These are phyloP conservation scores for Drosophila nr. medialis DNA, from an alignment of 2,888 invertebrate genomes.

Conservation along the genomic window DNA sequence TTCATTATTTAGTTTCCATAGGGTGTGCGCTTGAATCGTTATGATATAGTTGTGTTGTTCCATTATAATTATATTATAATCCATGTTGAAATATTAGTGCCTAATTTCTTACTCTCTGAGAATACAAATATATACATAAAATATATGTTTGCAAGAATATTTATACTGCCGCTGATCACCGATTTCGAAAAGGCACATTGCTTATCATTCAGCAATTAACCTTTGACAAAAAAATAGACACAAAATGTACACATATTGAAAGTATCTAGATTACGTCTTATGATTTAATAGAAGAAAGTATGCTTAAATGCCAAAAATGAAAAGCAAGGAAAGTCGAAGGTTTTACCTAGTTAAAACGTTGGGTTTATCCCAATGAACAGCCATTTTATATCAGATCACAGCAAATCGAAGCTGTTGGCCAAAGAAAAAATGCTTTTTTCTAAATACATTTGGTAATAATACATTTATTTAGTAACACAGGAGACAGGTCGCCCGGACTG, in stretches of 20 bases:
- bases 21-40: constrained; percentile 26
- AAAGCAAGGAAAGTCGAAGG: background rate
- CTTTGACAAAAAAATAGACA: constrained; percentile 26
- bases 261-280: constrained; percentile 8
- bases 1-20: constrained; percentile 39
- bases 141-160: background rate
- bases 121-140: constrained; percentile 1
- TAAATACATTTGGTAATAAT: background rate
- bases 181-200: constrained; percentile 50
- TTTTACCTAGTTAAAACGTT: background rate
- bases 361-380: background rate
- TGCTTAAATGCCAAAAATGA: background rate
- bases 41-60: constrained; percentile 47
- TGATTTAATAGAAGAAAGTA: constrained; percentile 16
- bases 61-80: constrained; percentile 27
- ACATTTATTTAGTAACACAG: constrained; percentile 3
- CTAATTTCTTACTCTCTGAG: constrained; percentile 6
- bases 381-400: background rate
- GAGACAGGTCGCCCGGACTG: background rate
- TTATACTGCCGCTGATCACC: constrained; percentile 41
- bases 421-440: background rate
- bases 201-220: constrained; percentile 32
- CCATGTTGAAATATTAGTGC: constrained; percentile 10
- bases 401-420: background rate
- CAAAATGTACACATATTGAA: constrained; percentile 7